Evolutionary conservation across 2,888 invertebrate species (phyloP), one percentile per base, ranked within the genome.

Genomic region (Hydroisotoma schaefferi): DNA sequence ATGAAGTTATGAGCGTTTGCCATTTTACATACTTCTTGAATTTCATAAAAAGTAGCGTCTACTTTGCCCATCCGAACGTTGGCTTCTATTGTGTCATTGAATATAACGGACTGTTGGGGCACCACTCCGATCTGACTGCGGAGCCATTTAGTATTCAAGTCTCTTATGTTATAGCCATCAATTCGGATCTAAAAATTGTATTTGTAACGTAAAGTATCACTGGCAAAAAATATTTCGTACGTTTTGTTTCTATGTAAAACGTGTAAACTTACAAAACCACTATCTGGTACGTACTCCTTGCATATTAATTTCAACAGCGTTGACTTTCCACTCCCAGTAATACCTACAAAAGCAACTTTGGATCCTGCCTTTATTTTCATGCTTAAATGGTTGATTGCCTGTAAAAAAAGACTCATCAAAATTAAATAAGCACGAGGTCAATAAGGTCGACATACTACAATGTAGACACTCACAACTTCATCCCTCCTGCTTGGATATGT

Each of bases 1-100:
- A 68, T 68, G 43, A 68, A 68, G 2, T 63, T 65, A 33, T 68
- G 65, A 3, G 65, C 65, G 25, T 61, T 56, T 1, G 65, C 61
- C 43, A 33, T 56, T 48, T 57, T 68, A 22, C 63, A 63, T 2
- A 63, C 68, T 20, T 63, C 62, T 18, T 57, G 54, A 47, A 66
- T 48, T 23, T 66, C 58, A 12, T 26, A 58, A 47, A 59, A 61
- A 40, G 40, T 33, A 22, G 63, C 61, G 15, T 65, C 52, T 26
- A 63, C 15, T 10, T 55, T 68, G 5, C 58, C 61, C 59, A 63
- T 61, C 2, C 55, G 37, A 20, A 63, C 25, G 43, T 65, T 68
- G 40, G 55, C 51, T 26, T 63, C 63, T 26, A 65, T 65, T 12
- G 57, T 55, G 43, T 54, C 63, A 51, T 61, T 57, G 20, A 62